Conservation (phyloP, 2,797 vertebrate species). For the Micromesistius poutassou region DNA sequence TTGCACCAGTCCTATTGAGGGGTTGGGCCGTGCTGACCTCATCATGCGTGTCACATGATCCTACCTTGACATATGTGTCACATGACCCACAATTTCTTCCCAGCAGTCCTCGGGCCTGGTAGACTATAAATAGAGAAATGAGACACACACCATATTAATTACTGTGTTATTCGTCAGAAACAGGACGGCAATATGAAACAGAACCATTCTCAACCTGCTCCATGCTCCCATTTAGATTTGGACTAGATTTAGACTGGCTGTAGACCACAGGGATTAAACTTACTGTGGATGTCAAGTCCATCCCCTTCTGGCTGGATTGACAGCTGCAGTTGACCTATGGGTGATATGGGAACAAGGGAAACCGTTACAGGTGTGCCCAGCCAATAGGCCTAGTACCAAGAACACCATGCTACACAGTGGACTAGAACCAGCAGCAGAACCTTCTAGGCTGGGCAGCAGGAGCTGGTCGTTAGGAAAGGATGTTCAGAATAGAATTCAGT, state of each 20-base stretch:
- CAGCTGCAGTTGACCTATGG: slow-evolving; percentile 46
- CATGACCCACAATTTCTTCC: slow-evolving; percentile 41
- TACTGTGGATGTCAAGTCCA: slow-evolving; percentile 40
- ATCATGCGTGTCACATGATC: background rate
- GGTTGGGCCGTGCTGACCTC: background rate
- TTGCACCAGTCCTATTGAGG: background rate
- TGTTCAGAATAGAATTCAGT: too few relatives aligned
- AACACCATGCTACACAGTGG: background rate
- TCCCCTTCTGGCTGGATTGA: slow-evolving; percentile 38
- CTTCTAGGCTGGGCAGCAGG: background rate
- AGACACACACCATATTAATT: slow-evolving; percentile 6
- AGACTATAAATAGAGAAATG: slow-evolving; percentile 32
- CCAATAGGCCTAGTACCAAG: background rate
- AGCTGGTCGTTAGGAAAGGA: too few relatives aligned
- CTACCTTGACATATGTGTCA: slow-evolving; percentile 57
- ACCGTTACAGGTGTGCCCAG: background rate
- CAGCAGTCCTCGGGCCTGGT: slow-evolving; percentile 40
- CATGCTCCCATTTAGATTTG: background rate
- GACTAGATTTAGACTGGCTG: background rate
- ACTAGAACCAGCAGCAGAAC: background rate
- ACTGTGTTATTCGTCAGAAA: background rate
- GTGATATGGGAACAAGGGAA: background rate
- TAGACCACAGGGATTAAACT: slow-evolving; percentile 15
- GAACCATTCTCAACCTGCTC: background rate
- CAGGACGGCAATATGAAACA: background rate